Percentiles rank a stretch among this genome's conserved stretches.
These are phyloP conservation scores for Esox masquinongy DNA, from an alignment of 2,797 vertebrate species.

Conservation along the genomic window DNA sequence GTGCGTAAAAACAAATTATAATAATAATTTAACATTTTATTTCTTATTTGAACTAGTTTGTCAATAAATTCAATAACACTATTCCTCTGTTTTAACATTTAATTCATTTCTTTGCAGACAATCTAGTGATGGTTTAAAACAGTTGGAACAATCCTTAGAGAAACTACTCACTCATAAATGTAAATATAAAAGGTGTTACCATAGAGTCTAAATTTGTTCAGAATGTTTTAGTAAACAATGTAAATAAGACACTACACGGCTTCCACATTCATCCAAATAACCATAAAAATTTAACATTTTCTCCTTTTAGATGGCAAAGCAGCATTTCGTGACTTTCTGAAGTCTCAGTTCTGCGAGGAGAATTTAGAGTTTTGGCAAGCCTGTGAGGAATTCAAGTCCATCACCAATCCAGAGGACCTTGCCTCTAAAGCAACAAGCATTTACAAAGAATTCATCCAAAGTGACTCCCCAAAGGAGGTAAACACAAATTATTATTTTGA, in stretches of 20 bases:
- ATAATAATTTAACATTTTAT: background rate
- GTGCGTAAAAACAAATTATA: constrained; percentile 20
- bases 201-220: constrained; percentile 16
- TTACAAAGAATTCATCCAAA: constrained; percentile 83
- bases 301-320: constrained; percentile 71
- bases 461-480: constrained; percentile 86
- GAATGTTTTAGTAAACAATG: constrained; percentile 21
- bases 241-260: background rate
- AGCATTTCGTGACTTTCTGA: constrained; percentile 83
- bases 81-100: background rate
- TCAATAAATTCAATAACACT: background rate
- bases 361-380: constrained; percentile 90
- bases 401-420: constrained; percentile 73
- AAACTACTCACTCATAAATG: constrained; percentile 55
- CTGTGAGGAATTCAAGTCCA: constrained; percentile 84
- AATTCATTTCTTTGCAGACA: constrained; percentile 37
- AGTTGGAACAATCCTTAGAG: constrained; percentile 54
- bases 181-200: constrained; percentile 32
- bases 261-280: constrained; percentile 9
- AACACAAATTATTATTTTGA: constrained; percentile 4
- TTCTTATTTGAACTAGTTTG: background rate
- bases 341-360: constrained; percentile 87
- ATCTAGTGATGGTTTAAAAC: constrained; percentile 41
- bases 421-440: constrained; percentile 76
- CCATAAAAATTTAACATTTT: background rate